Conservation (phyloP, 1,140 invertebrate species). For the Palaemon carinicauda region DNA sequence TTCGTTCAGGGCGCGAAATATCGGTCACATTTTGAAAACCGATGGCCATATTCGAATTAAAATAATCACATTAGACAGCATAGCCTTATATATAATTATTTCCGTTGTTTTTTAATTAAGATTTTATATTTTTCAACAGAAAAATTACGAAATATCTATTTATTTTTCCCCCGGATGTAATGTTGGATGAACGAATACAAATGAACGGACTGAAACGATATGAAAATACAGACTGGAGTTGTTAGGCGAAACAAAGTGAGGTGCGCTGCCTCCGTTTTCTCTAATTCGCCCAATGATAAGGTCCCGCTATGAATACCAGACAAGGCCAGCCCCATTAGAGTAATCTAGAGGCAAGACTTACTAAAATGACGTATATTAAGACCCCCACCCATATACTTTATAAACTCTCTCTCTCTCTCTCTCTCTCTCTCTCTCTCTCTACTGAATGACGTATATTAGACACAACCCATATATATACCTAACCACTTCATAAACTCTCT, state of each 20-base stretch:
- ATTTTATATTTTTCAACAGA: too few species aligned
- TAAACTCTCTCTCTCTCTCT: neutral
- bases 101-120: too few species aligned
- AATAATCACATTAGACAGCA: too few species aligned
- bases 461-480: too few species aligned
- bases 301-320: constrained; percentile 40
- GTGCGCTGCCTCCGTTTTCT: constrained; percentile 14
- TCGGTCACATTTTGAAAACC: neutral
- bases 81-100: too few species aligned
- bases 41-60: neutral
- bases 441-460: too few species aligned
- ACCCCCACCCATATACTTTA: neutral
- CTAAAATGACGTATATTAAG: constrained; percentile 16
- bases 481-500: neutral
- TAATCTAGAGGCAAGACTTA: constrained; percentile 6
- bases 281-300: constrained; percentile 39
- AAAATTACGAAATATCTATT: too few species aligned
- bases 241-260: neutral
- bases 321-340: constrained; percentile 10
- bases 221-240: too few species aligned
- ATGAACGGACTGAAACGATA: too few species aligned
- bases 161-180: too few species aligned
- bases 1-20: neutral
- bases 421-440: neutral
- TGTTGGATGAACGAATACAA: too few species aligned